These are phyloP conservation scores for Azemiops feae DNA, from an alignment of 2,113 vertebrate species.

Conservation along the genomic window DNA sequence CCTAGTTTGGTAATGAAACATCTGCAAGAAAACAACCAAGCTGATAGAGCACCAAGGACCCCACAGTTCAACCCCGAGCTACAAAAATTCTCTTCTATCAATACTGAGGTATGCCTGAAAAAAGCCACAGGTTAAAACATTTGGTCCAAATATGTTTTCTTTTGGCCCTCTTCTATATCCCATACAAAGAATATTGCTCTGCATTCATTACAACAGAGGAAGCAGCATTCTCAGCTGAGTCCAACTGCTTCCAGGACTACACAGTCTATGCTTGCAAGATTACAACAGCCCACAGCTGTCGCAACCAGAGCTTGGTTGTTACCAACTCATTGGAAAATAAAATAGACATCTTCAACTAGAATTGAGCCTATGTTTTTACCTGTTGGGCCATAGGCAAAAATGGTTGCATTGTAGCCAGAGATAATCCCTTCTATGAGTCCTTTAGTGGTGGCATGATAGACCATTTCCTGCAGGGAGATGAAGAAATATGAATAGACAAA, in stretches of 20 bases:
- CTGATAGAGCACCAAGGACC: neutral
- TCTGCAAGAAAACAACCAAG: neutral
- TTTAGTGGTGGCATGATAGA: conserved; percentile 86
- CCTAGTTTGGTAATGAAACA: neutral
- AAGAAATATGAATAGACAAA: neutral
- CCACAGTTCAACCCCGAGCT: neutral
- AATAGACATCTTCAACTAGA: neutral
- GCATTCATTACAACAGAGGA: neutral
- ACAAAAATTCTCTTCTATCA: neutral
- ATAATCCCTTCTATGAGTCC: conserved; percentile 84
- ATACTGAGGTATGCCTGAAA: neutral
- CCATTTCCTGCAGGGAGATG: conserved; percentile 77
- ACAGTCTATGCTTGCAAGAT: neutral
- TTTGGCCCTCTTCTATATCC: neutral
- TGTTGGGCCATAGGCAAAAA: conserved; percentile 91
- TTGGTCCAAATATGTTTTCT: neutral
- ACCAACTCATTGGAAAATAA: neutral
- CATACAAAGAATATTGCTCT: neutral
- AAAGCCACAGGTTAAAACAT: neutral
- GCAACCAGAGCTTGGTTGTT: neutral
- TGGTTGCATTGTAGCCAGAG: conserved; percentile 88
- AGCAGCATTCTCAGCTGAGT: neutral
- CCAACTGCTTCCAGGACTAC: neutral
- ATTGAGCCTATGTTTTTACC: conserved; percentile 64
- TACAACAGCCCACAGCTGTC: neutral